Evolutionary conservation across 2,113 vertebrate species (phyloP).

Genomic region (Phasianus colchicus): DNA sequence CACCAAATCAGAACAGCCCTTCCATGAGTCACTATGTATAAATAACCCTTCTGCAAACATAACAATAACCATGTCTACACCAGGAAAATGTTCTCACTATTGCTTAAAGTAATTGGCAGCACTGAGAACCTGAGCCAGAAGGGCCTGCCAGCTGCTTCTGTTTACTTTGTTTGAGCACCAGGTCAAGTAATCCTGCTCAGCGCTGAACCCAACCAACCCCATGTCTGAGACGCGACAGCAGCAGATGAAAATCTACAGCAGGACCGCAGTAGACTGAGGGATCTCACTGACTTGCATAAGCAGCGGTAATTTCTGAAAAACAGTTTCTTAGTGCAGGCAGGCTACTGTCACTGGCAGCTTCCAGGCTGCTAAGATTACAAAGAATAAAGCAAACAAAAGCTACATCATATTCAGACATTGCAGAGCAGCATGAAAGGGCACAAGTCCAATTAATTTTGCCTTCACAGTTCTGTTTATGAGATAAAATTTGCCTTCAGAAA

Average conservation of each 20-base stretch:
- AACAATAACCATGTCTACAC: conserved; percentile 62
- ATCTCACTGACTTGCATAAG: background rate
- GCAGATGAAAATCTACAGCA: background rate
- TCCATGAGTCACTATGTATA: conserved; percentile 54
- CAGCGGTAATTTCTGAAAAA: background rate
- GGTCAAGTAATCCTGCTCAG: background rate
- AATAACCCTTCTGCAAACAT: conserved; percentile 58
- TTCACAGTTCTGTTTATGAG: background rate
- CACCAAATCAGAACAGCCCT: conserved; percentile 33
- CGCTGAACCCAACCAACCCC: background rate
- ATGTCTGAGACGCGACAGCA: background rate
- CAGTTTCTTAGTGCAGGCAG: background rate
- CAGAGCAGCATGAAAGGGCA: background rate
- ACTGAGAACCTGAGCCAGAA: conserved; percentile 5
- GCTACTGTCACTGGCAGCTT: background rate
- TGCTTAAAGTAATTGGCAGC: conserved; percentile 3
- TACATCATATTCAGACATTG: background rate
- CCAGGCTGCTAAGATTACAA: background rate
- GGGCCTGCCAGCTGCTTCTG: background rate
- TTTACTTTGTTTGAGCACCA: background rate
- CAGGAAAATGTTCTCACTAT: conserved; percentile 61
- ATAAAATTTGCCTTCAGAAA: background rate
- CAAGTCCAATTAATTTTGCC: background rate
- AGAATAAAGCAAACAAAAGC: background rate
- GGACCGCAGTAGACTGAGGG: background rate